A percentile compares a stretch with the other conserved stretches of the same genome.
phyloP scores from a whole-genome alignment of 2,797 vertebrate genomes.

The Amniataba percoides region DNA sequence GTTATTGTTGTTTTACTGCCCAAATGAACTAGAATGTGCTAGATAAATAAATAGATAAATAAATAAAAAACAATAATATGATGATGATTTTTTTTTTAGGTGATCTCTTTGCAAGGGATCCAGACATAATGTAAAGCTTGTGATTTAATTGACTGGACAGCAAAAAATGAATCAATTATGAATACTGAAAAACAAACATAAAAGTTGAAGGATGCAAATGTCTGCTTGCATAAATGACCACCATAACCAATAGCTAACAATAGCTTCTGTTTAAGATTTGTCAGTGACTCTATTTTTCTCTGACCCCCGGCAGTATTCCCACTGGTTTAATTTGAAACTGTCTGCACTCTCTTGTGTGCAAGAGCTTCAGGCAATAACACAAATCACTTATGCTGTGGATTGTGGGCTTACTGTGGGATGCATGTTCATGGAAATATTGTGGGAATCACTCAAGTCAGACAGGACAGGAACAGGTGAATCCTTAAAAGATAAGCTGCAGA shows the following conservation, averaged over 20 bases:
- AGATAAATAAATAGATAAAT: too few species aligned
- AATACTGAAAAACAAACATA: constrained; percentile 1
- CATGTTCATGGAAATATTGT: constrained; percentile 34
- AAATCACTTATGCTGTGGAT: constrained; percentile 63
- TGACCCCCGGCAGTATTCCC: constrained; percentile 63
- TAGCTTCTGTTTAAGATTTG: constrained; percentile 46
- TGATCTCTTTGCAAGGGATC: constrained; percentile 6
- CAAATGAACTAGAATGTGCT: neutral
- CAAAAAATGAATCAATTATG: constrained; percentile 6
- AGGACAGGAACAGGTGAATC: constrained; percentile 30
- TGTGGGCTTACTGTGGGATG: constrained; percentile 44
- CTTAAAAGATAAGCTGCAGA: constrained; percentile 29
- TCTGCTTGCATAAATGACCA: constrained; percentile 38
- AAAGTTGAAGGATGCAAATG: constrained; percentile 18
- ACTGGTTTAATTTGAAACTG: constrained; percentile 77
- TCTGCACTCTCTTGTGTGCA: constrained; percentile 50
- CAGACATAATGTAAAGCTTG: constrained; percentile 6
- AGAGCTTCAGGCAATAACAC: constrained; percentile 67
- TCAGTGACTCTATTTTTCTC: constrained; percentile 48
- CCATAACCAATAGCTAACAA: constrained; percentile 40
- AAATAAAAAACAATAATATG: neutral
- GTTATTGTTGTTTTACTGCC: neutral
- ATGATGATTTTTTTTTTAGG: neutral
- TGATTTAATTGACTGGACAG: constrained; percentile 7
- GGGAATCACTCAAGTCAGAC: constrained; percentile 37